Base-by-base conservation (phyloP, 1,140 invertebrate species). In the Pachypeltis micranthus region DNA sequence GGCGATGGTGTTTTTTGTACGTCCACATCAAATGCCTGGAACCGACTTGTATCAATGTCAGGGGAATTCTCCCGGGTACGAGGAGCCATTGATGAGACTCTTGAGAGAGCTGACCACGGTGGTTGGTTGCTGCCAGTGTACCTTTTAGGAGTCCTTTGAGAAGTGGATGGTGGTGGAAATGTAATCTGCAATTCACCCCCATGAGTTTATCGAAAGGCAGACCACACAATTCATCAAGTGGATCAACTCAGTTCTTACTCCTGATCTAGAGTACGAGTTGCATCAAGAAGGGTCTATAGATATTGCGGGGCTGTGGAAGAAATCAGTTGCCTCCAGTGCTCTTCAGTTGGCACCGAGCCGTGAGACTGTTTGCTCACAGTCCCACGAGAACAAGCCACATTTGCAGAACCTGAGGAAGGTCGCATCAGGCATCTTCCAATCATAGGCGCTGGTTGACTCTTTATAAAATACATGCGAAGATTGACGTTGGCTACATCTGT, bases 171-270 rank as follows among this genome's bases (percentile, higher is more conserved):
- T n/a, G n/a, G n/a, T n/a, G n/a, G n/a, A n/a, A n/a, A n/a, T n/a
- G n/a, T n/a, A n/a, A n/a, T n/a, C 16, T 55, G 59, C 44, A 1
- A 24, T 56, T 7, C 59, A 64, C 24, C 34, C 58, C 1, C 1
- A 47, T n/a, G 63, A 70, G 69, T 90, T 89, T 76, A 80, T 92
- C 12, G 80, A 86, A 55, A 84, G 85, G 64, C 88, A 93, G 72
- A 87, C 91, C 74, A 74, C 76, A 0, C 85, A 88, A 66, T 92
- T 95, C 68, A 86, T 85, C 66, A 85, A 87, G 65, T 95, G 91
- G 91, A 73, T 95, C 0, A 95, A 95, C 74, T 86, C 84, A 60
- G 76, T 95, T 29, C 74, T 96, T 1, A 90, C 89, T 1, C 88
- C 91, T 4, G 87, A 88, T 1, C 82, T 84, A 31, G 82, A 85